phyloP scores from a whole-genome alignment of 2,888 invertebrate species.

The Hyles lineata region DNA sequence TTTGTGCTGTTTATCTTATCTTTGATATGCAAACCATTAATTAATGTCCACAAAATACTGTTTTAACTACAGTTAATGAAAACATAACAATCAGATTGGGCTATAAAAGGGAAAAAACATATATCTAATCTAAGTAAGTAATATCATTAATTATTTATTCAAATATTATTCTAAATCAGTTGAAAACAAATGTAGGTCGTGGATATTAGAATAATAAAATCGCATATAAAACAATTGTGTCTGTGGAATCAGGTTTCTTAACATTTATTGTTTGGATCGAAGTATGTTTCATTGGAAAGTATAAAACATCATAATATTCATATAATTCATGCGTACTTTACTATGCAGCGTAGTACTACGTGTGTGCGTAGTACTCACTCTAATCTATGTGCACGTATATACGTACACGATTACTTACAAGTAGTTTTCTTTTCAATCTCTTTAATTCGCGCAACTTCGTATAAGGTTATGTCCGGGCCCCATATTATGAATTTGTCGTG shows the following conservation, averaged over 20 bases:
- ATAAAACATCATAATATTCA: background rate
- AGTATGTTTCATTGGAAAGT: background rate
- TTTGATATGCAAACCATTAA: background rate
- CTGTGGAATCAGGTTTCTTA: background rate
- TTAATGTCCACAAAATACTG: background rate
- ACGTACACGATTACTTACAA: conserved; percentile 56
- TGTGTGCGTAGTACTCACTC: background rate
- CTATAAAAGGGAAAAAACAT: no score
- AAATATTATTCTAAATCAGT: no score
- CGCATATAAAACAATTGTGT: no score
- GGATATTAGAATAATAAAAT: no score
- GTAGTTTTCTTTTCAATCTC: conserved; percentile 82
- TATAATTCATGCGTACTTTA: background rate
- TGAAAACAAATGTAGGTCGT: no score
- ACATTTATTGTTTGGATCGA: background rate
- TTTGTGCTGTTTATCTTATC: conserved; percentile 3
- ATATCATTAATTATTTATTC: no score
- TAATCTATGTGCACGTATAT: background rate
- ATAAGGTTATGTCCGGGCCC: conserved; percentile 95
- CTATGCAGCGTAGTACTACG: background rate
- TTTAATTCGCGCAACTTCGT: conserved; percentile 88
- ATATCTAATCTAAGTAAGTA: no score
- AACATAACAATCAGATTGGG: no score
- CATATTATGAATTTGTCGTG: conserved; percentile 93
- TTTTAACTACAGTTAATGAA: no score